Evolutionary conservation across 2,888 invertebrate species (phyloP).

Genomic region (Dasypogon diadema): DNA sequence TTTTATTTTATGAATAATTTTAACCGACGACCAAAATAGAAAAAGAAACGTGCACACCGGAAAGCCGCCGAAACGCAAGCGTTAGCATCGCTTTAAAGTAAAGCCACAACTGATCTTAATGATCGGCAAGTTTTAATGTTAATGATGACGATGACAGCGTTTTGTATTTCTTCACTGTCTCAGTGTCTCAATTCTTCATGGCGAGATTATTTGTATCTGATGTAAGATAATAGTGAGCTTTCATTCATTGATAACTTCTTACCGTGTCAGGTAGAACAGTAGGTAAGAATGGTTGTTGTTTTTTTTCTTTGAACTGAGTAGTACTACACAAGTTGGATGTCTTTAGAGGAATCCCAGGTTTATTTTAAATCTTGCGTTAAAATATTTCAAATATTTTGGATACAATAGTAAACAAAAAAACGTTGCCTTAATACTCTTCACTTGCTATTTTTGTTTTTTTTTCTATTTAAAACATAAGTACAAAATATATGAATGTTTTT

Average conservation of each 20-base stretch:
- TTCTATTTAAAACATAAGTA: background rate
- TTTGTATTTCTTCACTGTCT: conserved; percentile 8
- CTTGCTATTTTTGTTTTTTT: background rate
- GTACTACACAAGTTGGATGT: too few relatives aligned
- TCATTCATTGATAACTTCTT: conserved; percentile 40
- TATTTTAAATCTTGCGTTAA: too few relatives aligned
- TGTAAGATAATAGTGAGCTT: conserved; percentile 14
- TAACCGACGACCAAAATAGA: background rate
- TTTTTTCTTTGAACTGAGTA: too few relatives aligned
- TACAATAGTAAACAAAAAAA: too few relatives aligned
- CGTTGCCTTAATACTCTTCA: too few relatives aligned
- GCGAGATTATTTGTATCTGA: background rate
- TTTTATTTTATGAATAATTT: background rate
- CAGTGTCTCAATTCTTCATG: conserved; percentile 19
- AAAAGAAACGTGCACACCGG: background rate
- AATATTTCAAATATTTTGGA: too few relatives aligned
- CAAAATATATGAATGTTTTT: background rate
- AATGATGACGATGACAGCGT: conserved; percentile 37
- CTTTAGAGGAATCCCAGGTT: too few relatives aligned
- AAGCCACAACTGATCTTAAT: conserved; percentile 36
- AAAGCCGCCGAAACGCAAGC: conserved; percentile 10
- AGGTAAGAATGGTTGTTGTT: too few relatives aligned
- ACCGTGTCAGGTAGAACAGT: too few relatives aligned
- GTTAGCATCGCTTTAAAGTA: conserved; percentile 41
- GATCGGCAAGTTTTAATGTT: conserved; percentile 33